Conservation (phyloP, 1,140 invertebrate genomes). For the Mycetomoellerius zeteki region DNA sequence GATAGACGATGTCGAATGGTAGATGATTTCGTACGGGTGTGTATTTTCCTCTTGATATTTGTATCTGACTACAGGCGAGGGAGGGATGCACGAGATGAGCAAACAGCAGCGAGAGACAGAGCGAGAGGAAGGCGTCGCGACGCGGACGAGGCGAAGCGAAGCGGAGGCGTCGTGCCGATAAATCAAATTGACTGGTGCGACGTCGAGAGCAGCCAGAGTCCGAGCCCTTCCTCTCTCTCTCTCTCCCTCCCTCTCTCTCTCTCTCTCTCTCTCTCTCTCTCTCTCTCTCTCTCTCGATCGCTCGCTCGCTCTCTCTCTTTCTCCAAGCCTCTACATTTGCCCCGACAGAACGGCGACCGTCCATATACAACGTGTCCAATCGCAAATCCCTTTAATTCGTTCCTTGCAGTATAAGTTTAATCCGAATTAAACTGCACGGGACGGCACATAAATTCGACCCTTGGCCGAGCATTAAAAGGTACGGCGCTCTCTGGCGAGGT, state of each 20-base stretch:
- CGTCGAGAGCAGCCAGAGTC: slow-evolving; percentile 81
- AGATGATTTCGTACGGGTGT: slow-evolving; percentile 46
- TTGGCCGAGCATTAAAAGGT: slow-evolving; percentile 79
- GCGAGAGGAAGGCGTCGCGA: slow-evolving; percentile 75
- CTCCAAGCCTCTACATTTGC: slow-evolving; percentile 51
- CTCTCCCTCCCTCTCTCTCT: neutral
- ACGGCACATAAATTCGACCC: slow-evolving; percentile 82
- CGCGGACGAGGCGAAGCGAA: slow-evolving; percentile 55
- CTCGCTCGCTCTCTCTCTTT: slow-evolving; percentile 40
- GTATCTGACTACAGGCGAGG: slow-evolving; percentile 32
- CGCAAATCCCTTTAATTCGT: slow-evolving; percentile 85
- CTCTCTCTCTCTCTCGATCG: slow-evolving; percentile 11
- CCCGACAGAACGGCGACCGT: slow-evolving; percentile 77
- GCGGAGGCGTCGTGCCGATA: slow-evolving; percentile 79
- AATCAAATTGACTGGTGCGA: slow-evolving; percentile 83
- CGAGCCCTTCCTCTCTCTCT: slow-evolving; percentile 49
- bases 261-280: slow-evolving; percentile 35
- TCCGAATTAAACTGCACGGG: slow-evolving; percentile 83
- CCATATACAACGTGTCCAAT: slow-evolving; percentile 84
- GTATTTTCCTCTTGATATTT: slow-evolving; percentile 56
- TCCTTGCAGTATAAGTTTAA: slow-evolving; percentile 84
- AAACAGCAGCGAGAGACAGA: slow-evolving; percentile 45
- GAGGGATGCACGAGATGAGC: slow-evolving; percentile 17
- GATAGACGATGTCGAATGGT: slow-evolving; percentile 70
- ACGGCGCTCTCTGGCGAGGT: slow-evolving; percentile 47